Conservation (phyloP, 2,113 vertebrate genomes). For the Tinamus guttatus region DNA sequence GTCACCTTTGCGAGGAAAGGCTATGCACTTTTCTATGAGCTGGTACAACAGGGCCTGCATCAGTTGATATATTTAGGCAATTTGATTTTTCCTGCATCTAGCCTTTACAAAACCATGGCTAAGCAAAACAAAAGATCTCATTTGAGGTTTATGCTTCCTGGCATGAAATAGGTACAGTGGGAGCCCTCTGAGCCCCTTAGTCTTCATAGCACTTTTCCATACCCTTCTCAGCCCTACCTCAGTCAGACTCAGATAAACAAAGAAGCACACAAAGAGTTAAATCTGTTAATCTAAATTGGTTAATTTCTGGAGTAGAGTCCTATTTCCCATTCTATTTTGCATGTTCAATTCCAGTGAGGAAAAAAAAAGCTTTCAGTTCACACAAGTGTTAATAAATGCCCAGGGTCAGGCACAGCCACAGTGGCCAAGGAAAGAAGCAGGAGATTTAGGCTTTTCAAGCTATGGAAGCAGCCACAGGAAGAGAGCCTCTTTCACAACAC, state of each 20-base stretch:
- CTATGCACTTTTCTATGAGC: neutral
- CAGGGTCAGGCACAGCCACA: neutral
- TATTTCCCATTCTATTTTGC: neutral
- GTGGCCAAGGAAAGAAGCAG: neutral
- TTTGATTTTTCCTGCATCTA: neutral
- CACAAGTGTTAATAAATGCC: neutral
- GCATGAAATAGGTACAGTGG: accelerated
- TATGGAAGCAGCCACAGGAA: neutral
- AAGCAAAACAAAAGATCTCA: neutral
- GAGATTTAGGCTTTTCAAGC: neutral
- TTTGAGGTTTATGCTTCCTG: neutral
- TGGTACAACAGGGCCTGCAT: neutral
- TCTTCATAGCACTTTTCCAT: neutral
- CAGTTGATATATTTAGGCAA: neutral
- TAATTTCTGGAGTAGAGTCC: neutral
- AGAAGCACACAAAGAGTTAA: neutral
- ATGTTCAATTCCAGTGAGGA: neutral
- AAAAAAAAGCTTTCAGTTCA: neutral
- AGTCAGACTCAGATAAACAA: neutral
- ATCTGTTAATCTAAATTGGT: neutral
- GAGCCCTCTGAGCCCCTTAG: neutral
- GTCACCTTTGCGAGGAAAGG: neutral
- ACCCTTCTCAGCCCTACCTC: neutral
- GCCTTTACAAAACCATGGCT: neutral
- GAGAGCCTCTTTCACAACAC: neutral